These are phyloP conservation scores for Lycocorax pyrrhopterus DNA, from an alignment of 2,113 vertebrate genomes.

Conservation along the genomic window DNA sequence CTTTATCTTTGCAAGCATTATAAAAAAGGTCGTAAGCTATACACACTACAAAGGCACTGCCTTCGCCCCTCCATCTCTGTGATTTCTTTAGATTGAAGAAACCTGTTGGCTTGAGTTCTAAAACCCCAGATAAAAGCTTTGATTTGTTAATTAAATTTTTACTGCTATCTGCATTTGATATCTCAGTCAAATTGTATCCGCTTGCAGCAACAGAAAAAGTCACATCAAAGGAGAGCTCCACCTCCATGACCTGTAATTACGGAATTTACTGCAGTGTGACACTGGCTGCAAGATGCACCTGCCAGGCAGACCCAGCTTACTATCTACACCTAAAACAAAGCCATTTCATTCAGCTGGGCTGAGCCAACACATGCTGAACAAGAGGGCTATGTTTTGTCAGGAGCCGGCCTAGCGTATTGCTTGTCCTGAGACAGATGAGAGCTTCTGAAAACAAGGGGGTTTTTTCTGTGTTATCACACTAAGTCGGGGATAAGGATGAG, in stretches of 20 bases:
- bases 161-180: conserved; percentile 76
- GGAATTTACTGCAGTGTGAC: conserved; percentile 67
- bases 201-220: conserved; percentile 62
- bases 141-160: conserved; percentile 81
- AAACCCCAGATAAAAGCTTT: conserved; percentile 74
- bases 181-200: conserved; percentile 72
- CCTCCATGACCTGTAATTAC: conserved; percentile 70
- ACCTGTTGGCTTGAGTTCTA: conserved; percentile 75
- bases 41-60: conserved; percentile 57
- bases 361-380: neutral
- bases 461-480: neutral
- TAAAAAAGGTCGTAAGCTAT: conserved; percentile 5
- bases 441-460: neutral
- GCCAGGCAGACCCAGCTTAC: neutral
- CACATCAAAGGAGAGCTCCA: conserved; percentile 72
- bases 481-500: neutral
- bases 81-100: conserved; percentile 68
- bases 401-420: neutral
- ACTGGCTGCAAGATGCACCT: conserved; percentile 64
- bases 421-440: neutral
- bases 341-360: neutral
- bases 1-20: conserved; percentile 54
- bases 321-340: conserved; percentile 48
- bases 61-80: conserved; percentile 7
- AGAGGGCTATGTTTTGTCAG: conserved; percentile 16